Conservation (phyloP, 2,888 invertebrate species). For the Uropetala carovei region DNA sequence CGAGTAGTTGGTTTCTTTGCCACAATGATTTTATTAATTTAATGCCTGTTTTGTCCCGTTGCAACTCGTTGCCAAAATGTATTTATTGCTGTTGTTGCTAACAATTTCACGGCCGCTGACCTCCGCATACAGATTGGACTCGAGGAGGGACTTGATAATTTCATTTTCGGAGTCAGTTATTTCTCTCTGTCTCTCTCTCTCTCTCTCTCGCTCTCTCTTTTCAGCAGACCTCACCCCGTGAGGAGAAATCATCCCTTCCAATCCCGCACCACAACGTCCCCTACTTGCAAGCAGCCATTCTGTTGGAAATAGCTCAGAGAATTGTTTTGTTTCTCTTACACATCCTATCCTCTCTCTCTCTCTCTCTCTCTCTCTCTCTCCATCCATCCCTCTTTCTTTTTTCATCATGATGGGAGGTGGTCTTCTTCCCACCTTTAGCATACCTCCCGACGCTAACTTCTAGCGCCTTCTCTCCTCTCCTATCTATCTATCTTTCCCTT, state of each 20-base stretch:
- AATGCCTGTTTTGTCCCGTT: no score
- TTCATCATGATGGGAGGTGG: background rate
- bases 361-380: background rate
- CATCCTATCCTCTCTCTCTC: background rate
- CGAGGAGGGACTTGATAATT: background rate
- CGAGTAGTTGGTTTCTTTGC: no score
- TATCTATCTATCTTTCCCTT: background rate
- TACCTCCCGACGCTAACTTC: background rate
- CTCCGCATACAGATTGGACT: background rate
- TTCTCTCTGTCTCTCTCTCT: background rate
- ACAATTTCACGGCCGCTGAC: background rate
- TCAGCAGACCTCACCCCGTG: background rate
- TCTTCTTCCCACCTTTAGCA: background rate
- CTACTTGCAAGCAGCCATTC: background rate
- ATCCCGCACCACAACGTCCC: background rate
- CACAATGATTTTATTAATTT: no score
- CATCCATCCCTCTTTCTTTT: background rate
- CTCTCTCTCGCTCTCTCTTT: background rate
- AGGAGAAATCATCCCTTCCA: background rate
- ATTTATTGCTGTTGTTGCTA: background rate
- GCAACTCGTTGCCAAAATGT: no score
- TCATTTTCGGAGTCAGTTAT: background rate
- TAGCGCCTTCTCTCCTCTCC: background rate
- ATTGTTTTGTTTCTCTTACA: background rate
- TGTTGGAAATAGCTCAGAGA: conserved; percentile 12